Conservation (phyloP, 2,888 invertebrate genomes). For the Esperia sulphurella region DNA sequence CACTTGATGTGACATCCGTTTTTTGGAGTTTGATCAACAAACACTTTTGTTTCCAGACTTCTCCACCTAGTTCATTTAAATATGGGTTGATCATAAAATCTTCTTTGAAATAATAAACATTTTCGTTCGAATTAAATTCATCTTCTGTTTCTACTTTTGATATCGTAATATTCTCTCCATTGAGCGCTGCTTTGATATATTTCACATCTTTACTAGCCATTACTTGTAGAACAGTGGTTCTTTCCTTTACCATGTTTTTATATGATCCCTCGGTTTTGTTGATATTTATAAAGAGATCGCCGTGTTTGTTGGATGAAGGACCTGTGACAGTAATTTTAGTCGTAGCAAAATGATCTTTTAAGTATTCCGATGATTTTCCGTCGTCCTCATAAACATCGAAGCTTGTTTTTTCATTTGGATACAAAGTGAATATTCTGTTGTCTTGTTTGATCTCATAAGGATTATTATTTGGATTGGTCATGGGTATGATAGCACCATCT, state of each 20-base stretch:
- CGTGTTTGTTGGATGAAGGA: slow-evolving; percentile 36
- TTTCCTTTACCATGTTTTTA: slow-evolving; percentile 43
- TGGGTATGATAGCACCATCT: slow-evolving; percentile 66
- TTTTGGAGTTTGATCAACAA: slow-evolving; percentile 53
- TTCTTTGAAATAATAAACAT: slow-evolving; percentile 48
- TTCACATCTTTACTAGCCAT: slow-evolving; percentile 40
- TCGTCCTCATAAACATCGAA: slow-evolving; percentile 66
- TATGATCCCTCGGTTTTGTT: slow-evolving; percentile 51
- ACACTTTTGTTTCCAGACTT: slow-evolving; percentile 38
- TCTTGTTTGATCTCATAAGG: slow-evolving; percentile 51
- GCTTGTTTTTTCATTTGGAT: slow-evolving; percentile 45
- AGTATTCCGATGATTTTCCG: slow-evolving; percentile 52
- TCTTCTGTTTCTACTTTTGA: slow-evolving; percentile 35
- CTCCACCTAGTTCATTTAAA: slow-evolving; percentile 27
- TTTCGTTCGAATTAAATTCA: slow-evolving; percentile 42
- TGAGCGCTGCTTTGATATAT: slow-evolving; percentile 44
- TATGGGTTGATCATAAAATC: slow-evolving; percentile 52
- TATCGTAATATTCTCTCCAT: slow-evolving; percentile 40
- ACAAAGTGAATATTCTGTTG: slow-evolving; percentile 49
- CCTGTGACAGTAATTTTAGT: slow-evolving; percentile 43
- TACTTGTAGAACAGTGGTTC: slow-evolving; percentile 52
- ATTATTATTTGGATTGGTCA: slow-evolving; percentile 61
- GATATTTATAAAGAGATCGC: slow-evolving; percentile 45
- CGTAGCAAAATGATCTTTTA: slow-evolving; percentile 37
- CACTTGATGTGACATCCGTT: slow-evolving; percentile 41